Conservation (phyloP, 2,797 vertebrate species). For the Acrocephalus scirpaceus region DNA sequence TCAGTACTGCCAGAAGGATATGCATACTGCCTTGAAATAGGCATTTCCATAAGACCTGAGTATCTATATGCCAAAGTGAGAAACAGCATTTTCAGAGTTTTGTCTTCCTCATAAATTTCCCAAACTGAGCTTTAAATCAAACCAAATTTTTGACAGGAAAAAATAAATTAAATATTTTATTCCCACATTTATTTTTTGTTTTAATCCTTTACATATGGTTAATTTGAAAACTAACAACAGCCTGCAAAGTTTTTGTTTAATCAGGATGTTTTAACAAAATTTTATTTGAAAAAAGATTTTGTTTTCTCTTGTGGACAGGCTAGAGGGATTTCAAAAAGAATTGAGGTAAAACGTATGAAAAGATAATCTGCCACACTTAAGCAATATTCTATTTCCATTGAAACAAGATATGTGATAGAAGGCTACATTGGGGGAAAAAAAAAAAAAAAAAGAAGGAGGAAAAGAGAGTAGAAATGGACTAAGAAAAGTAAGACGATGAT, state of each 20-base stretch:
- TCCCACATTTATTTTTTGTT: rapidly evolving
- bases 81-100: not conserved
- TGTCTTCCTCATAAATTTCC: not conserved
- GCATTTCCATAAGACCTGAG: not conserved
- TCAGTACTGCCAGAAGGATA: not conserved
- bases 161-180: not conserved
- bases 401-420: not conserved
- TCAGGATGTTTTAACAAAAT: not conserved
- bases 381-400: not conserved
- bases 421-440: no score
- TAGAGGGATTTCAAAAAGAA: not conserved
- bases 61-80: not conserved
- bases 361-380: not conserved
- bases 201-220: not conserved
- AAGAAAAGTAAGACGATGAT: slow-evolving; percentile 13
- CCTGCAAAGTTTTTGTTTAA: not conserved
- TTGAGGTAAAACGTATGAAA: not conserved
- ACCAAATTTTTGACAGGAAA: not conserved
- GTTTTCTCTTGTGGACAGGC: not conserved
- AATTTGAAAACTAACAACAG: not conserved
- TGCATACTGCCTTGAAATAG: not conserved
- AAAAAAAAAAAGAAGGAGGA: no score
- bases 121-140: not conserved
- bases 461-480: not conserved
- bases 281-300: not conserved